A percentile compares a stretch with the other conserved stretches of the same genome.
Evolutionary conservation across 2,113 vertebrate genomes (phyloP).

Genomic region (Trochalopteron elliotii): DNA sequence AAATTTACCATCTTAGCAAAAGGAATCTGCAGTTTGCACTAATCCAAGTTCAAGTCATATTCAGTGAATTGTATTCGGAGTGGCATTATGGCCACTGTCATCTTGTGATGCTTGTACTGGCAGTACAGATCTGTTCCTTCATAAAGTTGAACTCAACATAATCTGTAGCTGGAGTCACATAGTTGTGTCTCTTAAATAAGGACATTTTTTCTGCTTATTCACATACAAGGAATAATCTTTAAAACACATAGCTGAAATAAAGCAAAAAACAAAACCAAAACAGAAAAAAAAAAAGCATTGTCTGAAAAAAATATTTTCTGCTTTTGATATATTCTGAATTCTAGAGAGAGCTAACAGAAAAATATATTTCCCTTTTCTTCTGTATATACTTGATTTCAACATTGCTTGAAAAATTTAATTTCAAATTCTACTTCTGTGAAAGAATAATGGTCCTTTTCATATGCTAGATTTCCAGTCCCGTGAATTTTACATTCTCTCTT

Average conservation of each 20-base stretch:
- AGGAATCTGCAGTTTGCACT: not conserved
- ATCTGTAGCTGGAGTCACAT: not conserved
- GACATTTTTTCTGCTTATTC: not conserved
- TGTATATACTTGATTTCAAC: not conserved
- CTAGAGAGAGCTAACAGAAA: not conserved
- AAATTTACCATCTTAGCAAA: not conserved
- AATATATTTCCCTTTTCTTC: not conserved
- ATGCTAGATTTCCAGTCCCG: not conserved
- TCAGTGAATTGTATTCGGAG: not conserved
- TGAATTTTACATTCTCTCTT: not conserved
- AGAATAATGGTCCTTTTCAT: not conserved
- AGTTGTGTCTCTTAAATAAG: not conserved
- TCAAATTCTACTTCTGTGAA: not conserved
- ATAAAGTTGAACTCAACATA: not conserved
- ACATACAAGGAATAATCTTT: not conserved
- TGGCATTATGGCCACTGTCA: not conserved
- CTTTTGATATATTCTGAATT: not conserved
- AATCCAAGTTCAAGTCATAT: not conserved
- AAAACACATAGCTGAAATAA: not conserved
- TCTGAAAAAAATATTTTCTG: not conserved
- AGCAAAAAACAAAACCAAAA: not conserved
- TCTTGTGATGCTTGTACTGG: not conserved
- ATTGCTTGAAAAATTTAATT: not conserved
- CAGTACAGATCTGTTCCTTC: not conserved
- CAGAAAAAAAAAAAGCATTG: not conserved